Percentiles rank a stretch among this genome's conserved stretches.
These are phyloP conservation scores for Drosophila bocqueti DNA, from an alignment of 1,140 invertebrate species.

Conservation along the genomic window DNA sequence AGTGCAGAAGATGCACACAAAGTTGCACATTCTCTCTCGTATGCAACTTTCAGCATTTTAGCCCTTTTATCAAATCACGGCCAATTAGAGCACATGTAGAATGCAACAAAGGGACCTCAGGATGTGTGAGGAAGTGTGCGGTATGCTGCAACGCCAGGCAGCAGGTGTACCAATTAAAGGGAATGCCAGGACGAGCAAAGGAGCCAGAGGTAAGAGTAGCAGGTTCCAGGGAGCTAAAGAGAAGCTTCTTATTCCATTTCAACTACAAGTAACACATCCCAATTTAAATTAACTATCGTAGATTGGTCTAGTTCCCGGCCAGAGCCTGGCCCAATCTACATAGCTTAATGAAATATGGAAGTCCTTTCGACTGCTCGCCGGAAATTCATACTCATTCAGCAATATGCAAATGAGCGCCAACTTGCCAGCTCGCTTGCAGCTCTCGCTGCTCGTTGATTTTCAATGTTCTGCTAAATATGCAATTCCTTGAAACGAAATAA, in stretches of 20 bases:
- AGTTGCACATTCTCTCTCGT: not conserved
- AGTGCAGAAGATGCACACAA: slow-evolving; percentile 16
- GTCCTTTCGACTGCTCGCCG: slow-evolving; percentile 18
- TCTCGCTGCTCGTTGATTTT: slow-evolving; percentile 7
- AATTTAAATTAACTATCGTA: not conserved
- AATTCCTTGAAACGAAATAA: slow-evolving; percentile 65
- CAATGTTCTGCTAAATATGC: slow-evolving; percentile 47
- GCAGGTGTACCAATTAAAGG: not conserved
- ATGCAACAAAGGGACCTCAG: slow-evolving; percentile 18
- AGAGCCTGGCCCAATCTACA: slow-evolving; percentile 9
- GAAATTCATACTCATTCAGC: slow-evolving; percentile 38
- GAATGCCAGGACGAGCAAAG: not conserved
- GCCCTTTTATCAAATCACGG: slow-evolving; percentile 25
- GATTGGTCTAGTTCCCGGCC: not conserved
- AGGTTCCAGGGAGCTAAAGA: not conserved
- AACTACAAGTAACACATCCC: not conserved
- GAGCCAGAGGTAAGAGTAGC: not conserved
- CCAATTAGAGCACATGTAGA: slow-evolving; percentile 38
- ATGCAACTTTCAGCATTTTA: not conserved
- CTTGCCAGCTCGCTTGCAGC: slow-evolving; percentile 7
- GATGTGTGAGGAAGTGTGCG: not conserved
- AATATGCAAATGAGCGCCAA: slow-evolving; percentile 51
- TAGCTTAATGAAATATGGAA: slow-evolving; percentile 26
- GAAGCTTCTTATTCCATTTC: too few relatives aligned
- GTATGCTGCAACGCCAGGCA: not conserved